phyloP scores from a whole-genome alignment of 2,113 vertebrate species.

The Odontophorus gujanensis region DNA sequence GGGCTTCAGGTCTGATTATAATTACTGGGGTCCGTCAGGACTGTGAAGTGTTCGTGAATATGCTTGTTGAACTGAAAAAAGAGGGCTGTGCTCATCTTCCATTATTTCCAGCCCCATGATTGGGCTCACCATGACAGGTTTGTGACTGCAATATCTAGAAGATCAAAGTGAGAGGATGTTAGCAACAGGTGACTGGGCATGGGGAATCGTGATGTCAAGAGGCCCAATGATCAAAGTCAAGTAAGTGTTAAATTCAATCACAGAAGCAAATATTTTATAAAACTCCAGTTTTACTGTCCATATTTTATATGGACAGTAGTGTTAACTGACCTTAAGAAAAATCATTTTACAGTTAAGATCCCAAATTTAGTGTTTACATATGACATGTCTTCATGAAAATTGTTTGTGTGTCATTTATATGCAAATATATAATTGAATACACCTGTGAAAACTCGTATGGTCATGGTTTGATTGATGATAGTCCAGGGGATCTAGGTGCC shows the following conservation, averaged over 20 bases:
- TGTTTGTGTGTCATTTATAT: background rate
- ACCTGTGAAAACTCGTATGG: background rate
- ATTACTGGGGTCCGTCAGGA: background rate
- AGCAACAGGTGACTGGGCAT: background rate
- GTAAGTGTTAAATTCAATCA: background rate
- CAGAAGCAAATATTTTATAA: background rate
- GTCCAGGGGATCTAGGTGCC: background rate
- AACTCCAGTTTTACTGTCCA: too few relatives aligned
- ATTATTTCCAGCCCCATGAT: background rate
- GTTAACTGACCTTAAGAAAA: background rate
- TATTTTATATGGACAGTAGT: rapidly evolving
- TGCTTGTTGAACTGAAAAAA: background rate
- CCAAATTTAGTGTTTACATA: background rate
- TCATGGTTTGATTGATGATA: background rate
- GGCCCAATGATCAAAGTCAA: background rate
- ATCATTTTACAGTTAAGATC: background rate
- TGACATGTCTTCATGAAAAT: background rate
- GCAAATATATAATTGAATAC: background rate
- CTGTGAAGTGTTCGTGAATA: background rate
- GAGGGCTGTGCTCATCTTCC: background rate
- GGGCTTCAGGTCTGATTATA: background rate
- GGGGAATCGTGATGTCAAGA: background rate
- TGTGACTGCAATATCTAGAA: background rate
- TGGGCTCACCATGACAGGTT: background rate
- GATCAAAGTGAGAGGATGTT: background rate